Evolutionary conservation across 2,113 vertebrate genomes (phyloP).

Genomic region (Thryonomys swinderianus): DNA sequence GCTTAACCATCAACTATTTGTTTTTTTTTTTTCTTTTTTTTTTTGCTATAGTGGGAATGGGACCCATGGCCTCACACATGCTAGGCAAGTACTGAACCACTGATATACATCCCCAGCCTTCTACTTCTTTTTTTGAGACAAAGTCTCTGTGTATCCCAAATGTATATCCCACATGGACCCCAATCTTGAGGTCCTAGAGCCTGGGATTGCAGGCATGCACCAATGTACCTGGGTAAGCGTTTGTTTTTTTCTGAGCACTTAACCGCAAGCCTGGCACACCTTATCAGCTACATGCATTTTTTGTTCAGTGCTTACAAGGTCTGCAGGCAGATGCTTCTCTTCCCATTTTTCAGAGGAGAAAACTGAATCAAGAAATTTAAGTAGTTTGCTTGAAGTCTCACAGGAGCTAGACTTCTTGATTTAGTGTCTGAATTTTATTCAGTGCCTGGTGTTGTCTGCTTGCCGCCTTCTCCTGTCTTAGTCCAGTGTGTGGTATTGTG

Average conservation of each 20-base stretch:
- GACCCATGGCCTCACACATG: background rate
- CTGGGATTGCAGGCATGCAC: background rate
- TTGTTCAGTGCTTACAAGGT: background rate
- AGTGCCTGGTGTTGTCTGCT: background rate
- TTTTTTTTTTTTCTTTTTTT: background rate
- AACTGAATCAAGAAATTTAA: slow-evolving; percentile 5
- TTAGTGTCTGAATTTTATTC: background rate
- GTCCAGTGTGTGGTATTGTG: background rate
- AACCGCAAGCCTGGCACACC: background rate
- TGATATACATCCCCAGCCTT: background rate
- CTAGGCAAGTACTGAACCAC: background rate
- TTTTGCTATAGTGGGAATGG: background rate
- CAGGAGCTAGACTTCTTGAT: background rate
- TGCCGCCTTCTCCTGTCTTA: background rate
- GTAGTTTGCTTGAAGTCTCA: background rate
- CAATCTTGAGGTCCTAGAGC: too few species aligned
- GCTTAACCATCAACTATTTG: background rate
- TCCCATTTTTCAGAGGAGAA: slow-evolving; percentile 44
- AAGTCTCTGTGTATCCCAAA: background rate
- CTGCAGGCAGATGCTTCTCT: background rate
- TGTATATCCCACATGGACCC: background rate
- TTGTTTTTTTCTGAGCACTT: background rate
- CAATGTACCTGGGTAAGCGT: background rate
- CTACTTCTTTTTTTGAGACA: background rate
- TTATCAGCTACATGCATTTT: background rate